These are phyloP conservation scores for Aphyosemion australe DNA, from an alignment of 2,113 vertebrate genomes.

Conservation along the genomic window DNA sequence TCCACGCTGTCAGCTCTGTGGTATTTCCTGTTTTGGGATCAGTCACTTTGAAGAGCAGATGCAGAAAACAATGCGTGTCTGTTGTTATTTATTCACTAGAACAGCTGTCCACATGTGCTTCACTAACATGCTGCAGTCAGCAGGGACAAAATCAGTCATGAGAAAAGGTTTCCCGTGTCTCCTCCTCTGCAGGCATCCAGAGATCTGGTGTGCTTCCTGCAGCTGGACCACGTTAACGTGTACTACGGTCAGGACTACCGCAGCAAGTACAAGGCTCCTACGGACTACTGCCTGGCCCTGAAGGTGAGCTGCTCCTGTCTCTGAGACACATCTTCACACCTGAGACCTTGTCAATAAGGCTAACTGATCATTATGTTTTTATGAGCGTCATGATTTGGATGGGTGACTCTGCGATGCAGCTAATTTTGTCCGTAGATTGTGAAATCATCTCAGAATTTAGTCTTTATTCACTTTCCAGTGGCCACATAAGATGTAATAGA, in stretches of 20 bases:
- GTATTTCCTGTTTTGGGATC: slow-evolving; percentile 72
- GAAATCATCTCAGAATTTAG: not conserved
- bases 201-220: slow-evolving; percentile 96
- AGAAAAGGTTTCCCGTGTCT: slow-evolving; percentile 1
- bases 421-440: no score
- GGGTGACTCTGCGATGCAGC: no score
- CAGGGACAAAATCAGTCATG: no score
- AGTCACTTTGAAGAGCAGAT: slow-evolving; percentile 34
- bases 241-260: slow-evolving; percentile 98
- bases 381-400: no score
- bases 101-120: not conserved
- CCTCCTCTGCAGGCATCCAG: slow-evolving; percentile 84
- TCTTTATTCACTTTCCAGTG: not conserved
- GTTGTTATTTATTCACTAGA: not conserved
- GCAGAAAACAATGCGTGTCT: not conserved
- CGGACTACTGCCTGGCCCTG: slow-evolving; percentile 93
- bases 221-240: slow-evolving; percentile 96
- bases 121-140: not conserved
- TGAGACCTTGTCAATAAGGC: no score
- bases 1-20: slow-evolving; percentile 25
- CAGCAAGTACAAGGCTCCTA: slow-evolving; percentile 96
- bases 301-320: slow-evolving; percentile 81
- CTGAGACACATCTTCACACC: not conserved
- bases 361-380: no score
- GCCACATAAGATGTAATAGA: no score